Evolutionary conservation across 2,797 vertebrate genomes (phyloP), one percentile per base, ranked within the genome.

Genomic region (Pangasius macronema): DNA sequence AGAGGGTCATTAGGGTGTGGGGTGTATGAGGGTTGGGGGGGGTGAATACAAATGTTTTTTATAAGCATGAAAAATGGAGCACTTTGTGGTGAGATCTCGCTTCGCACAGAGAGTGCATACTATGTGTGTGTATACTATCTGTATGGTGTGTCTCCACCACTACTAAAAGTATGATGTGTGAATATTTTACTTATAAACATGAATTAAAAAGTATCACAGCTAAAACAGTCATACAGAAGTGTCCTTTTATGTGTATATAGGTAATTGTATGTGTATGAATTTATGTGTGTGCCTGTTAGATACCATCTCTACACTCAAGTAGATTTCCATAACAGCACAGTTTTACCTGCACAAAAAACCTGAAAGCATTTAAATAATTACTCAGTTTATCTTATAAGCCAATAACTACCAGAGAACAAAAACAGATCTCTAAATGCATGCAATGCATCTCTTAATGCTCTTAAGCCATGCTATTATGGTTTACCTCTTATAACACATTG

Each of bases 61-160:
- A 42, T 68, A n/a, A 67, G 68, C 3, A 39, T 63, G 22, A 30
- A 89, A 86, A 65, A 55, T 73, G 11, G 33, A 73, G 33, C 79
- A 27, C 67, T 63, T 80, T 61, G 3, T 9, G 57, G 7, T n/a
- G 24, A 81, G 65, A 46, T 22, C 30, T 75, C n/a, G 36, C 3
- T 33, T 59, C 53, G 80, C 49, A 49, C 42, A 46, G 53, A 77
- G 94, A 18, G 53, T 55, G 53, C 1, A 5, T 95, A n/a, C n/a
- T n/a, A 61, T 0, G 3, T 75, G 51, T 59, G 70, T 0, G 0
- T 36, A 55, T 77, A 49, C 11, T 49, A 75, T 49, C 24, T 30
- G 2, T 53, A 53, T 77, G 14, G 3, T 51, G 24, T 27, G 27
- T 53, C 27, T 77, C 5, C 16, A 33, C 27, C 49, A 77, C 49